Conservation (phyloP, 2,888 invertebrate species). For the Oscheius sp. region DNA sequence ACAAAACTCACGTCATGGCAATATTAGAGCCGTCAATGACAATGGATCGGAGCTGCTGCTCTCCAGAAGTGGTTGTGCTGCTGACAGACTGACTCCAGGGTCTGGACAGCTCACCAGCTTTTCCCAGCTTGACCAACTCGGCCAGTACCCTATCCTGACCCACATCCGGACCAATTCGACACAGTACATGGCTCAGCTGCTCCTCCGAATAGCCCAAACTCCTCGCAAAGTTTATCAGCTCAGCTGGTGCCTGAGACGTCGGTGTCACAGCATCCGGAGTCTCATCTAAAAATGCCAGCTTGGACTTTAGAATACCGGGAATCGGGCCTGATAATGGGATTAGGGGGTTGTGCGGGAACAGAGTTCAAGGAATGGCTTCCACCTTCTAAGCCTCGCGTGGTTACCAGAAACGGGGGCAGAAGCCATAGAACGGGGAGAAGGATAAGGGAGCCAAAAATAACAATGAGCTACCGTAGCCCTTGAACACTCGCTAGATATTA, state of each 20-base stretch:
- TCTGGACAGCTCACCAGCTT: conserved; percentile 28
- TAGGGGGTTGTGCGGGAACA: too few species aligned
- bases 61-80: background rate
- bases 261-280: conserved; percentile 29
- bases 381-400: too few species aligned
- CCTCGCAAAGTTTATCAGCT: conserved; percentile 88
- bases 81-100: background rate
- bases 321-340: too few species aligned
- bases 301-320: too few species aligned
- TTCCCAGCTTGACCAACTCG: conserved; percentile 85
- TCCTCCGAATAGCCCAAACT: conserved; percentile 91
- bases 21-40: conserved; percentile 95
- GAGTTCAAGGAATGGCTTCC: too few species aligned
- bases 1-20: conserved; percentile 83
- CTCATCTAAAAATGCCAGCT: conserved; percentile 16
- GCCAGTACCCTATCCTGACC: conserved; percentile 84
- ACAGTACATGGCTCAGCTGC: conserved; percentile 85
- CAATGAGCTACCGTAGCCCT: too few species aligned
- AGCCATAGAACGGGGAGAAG: too few species aligned
- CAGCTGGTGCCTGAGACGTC: conserved; percentile 18
- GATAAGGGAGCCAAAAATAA: too few species aligned
- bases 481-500: too few species aligned
- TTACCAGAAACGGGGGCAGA: too few species aligned
- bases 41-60: conserved; percentile 79
- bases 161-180: conserved; percentile 83